These are phyloP conservation scores for Poeciliopsis presidionis DNA, from an alignment of 2,797 vertebrate genomes.

Conservation along the genomic window DNA sequence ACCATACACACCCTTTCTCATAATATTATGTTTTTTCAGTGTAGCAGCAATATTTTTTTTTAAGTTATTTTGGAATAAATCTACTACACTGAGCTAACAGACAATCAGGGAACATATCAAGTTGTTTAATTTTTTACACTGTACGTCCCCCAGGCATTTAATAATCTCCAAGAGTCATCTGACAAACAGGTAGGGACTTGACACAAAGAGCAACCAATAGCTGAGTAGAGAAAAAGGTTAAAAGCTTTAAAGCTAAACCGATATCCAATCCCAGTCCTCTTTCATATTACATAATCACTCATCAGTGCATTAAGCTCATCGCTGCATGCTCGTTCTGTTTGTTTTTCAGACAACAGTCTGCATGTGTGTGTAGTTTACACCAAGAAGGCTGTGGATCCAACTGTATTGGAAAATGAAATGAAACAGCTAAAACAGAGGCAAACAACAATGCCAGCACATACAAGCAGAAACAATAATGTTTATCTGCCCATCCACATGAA, in stretches of 20 bases:
- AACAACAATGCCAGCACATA: conserved; percentile 10
- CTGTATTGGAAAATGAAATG: conserved; percentile 16
- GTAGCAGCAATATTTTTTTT: conserved; percentile 5
- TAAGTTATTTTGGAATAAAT: neutral
- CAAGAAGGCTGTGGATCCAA: conserved; percentile 4
- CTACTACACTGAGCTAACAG: neutral
- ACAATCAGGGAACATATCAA: neutral
- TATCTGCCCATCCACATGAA: conserved; percentile 28
- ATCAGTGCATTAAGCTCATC: conserved; percentile 51
- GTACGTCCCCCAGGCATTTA: conserved; percentile 22
- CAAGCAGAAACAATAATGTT: conserved; percentile 16
- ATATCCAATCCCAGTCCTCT: conserved; percentile 55
- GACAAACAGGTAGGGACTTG: conserved; percentile 25
- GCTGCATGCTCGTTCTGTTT: conserved; percentile 40
- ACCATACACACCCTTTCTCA: neutral
- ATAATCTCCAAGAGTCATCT: conserved; percentile 31
- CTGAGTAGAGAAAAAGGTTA: conserved; percentile 38
- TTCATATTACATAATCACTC: conserved; percentile 71
- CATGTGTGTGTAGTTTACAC: conserved; percentile 25
- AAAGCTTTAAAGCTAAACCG: conserved; percentile 39
- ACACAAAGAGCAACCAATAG: conserved; percentile 47
- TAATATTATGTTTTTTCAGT: conserved; percentile 1
- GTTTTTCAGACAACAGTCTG: conserved; percentile 40
- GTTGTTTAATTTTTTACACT: conserved; percentile 19
- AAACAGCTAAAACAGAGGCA: conserved; percentile 18